Base-by-base conservation (phyloP, 2,797 vertebrate species). In the Onychomys leucogaster region DNA sequence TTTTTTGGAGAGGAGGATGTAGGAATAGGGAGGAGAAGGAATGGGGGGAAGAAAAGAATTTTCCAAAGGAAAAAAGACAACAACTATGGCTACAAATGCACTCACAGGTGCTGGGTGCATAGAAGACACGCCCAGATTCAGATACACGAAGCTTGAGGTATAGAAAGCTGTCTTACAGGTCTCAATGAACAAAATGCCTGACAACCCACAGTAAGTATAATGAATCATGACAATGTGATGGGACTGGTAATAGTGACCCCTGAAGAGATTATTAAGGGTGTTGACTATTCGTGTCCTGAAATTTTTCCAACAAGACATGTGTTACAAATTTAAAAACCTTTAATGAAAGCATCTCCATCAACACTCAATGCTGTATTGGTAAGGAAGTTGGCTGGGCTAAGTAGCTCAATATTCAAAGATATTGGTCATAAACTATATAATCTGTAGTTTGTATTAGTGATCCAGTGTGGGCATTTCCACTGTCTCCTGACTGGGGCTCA, bases 401-500 rank as follows among this genome's bases (percentile, higher is more conserved):
- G 16, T 19, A 32, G 8, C 6, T 16, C 5, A 55, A 5, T 6
- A 8, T 34, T 63, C 49, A n/a, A 13, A 85, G 19, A 9, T 13
- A 11, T 12, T 71, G 6, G 17, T 49, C 23, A 29, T 32, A 85
- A 43, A 8, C 2, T 11, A 61, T 12, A 57, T 59, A 34, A 67
- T 5, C 12, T 6, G 2, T 41, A 69, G 2, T 7, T 52, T 88
- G 1, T 41, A 43, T 41, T 10, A 69, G 10, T 4, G 3, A 41
- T 59, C 11, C 16, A 29, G 9, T 32, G 12, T n/a, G 43, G 13
- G 21, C 29, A 14, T 55, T 85, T 85, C 12, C 3, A 41, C 21
- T 76, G 32, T 41, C 27, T 10, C 0, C 1, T 12, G 6, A 19
- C 2, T 14, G 10, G 13, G 34, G 0, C 0, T 5, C 8, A 10